These are phyloP conservation scores for Microtus ochrogaster DNA, from an alignment of 2,113 vertebrate species.

Conservation along the genomic window DNA sequence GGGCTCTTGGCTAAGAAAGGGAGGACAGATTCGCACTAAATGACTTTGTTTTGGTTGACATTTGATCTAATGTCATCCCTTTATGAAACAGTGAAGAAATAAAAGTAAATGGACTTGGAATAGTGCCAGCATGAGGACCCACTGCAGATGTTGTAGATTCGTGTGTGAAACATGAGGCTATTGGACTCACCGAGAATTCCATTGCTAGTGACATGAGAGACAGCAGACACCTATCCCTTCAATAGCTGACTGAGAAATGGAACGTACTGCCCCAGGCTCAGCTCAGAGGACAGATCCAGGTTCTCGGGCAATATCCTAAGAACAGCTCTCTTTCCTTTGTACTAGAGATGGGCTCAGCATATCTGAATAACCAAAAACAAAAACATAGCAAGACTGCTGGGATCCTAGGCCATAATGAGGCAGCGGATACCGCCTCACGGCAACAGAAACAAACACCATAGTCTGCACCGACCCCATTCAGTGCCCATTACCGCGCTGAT, in stretches of 20 bases:
- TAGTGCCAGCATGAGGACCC: neutral
- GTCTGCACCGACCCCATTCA: neutral
- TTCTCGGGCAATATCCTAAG: neutral
- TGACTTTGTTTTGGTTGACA: neutral
- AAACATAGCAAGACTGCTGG: neutral
- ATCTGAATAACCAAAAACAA: neutral
- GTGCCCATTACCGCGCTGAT: neutral
- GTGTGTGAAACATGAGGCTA: neutral
- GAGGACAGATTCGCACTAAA: neutral
- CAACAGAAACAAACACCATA: neutral
- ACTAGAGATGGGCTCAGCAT: neutral
- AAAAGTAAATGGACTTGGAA: neutral
- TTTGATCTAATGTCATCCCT: neutral
- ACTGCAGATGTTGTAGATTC: neutral
- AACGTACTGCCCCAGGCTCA: neutral
- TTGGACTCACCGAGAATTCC: neutral
- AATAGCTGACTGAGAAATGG: neutral
- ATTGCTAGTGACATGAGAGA: slow-evolving; percentile 4
- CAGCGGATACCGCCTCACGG: neutral
- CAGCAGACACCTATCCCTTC: neutral
- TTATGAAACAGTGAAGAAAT: neutral
- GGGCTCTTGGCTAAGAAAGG: neutral
- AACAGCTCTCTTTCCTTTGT: neutral
- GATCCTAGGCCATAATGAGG: neutral
- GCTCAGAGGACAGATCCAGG: neutral